phyloP scores from a whole-genome alignment of 2,888 invertebrate species.

The Strigamia transsilvanica region DNA sequence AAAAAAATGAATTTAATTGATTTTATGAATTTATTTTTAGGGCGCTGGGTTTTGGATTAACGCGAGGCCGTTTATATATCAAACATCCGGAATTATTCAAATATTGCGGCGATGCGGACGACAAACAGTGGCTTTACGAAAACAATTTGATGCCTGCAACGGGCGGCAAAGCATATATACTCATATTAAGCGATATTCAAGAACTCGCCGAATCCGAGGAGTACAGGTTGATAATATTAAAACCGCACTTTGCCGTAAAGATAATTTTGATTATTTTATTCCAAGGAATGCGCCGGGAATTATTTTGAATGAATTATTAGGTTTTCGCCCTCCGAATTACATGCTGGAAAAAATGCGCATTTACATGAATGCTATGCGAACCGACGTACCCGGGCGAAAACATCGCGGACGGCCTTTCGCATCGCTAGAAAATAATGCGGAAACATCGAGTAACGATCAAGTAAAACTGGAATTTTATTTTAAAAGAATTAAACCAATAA shows the following conservation, averaged over 20 bases:
- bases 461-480: neutral
- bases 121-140: slow-evolving; percentile 81
- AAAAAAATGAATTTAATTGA: neutral
- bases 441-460: neutral
- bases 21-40: slow-evolving; percentile 59
- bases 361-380: slow-evolving; percentile 69
- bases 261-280: slow-evolving; percentile 54
- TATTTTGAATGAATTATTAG: slow-evolving; percentile 72
- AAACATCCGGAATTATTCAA: slow-evolving; percentile 78
- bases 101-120: slow-evolving; percentile 81
- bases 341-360: slow-evolving; percentile 78
- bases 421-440: neutral
- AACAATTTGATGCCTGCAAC: slow-evolving; percentile 80
- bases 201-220: slow-evolving; percentile 78
- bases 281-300: slow-evolving; percentile 55
- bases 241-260: neutral
- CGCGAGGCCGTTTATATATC: slow-evolving; percentile 77
- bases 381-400: slow-evolving; percentile 60
- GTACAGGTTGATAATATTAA: slow-evolving; percentile 65
- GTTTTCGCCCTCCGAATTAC: slow-evolving; percentile 78
- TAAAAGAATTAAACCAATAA: neutral
- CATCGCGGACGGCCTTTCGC: slow-evolving; percentile 58
- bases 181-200: slow-evolving; percentile 80
- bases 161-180: slow-evolving; percentile 80
- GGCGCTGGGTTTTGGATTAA: slow-evolving; percentile 76